Conservation (phyloP, 30 jellyfish, hydroid and myxozoan species). For the Aurelia aurita complex sp. Pacific region DNA sequence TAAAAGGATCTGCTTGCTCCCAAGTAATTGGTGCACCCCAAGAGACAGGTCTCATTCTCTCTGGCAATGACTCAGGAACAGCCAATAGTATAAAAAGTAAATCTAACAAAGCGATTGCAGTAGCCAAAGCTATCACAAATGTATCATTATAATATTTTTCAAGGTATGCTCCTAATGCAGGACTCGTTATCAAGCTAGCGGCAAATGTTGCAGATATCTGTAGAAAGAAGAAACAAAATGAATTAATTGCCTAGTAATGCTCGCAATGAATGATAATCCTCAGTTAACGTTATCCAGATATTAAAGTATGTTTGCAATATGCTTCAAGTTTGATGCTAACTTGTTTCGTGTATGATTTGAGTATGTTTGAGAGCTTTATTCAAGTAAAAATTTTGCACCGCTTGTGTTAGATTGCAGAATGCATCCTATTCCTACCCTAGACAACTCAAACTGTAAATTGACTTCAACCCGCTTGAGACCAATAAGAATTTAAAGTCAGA, state of each 20-base stretch:
- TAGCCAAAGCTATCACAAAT: conserved; percentile 91
- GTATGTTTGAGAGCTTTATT: no score
- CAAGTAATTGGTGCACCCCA: conserved; percentile 99
- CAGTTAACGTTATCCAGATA: no score
- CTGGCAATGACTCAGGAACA: conserved; percentile 99
- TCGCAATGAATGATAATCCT: no score
- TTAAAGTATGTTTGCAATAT: no score
- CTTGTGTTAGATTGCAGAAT: no score
- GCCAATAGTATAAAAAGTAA: conserved; percentile 80
- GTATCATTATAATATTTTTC: conserved; percentile 81
- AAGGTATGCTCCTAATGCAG: conserved; percentile 97
- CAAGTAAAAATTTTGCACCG: no score
- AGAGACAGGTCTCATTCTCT: conserved; percentile 98
- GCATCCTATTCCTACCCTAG: no score
- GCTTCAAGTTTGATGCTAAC: no score
- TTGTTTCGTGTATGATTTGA: no score
- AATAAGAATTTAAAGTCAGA: no score
- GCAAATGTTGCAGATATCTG: conserved; percentile 99
- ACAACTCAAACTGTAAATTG: no score
- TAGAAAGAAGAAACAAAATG: background rate
- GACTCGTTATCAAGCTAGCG: conserved; percentile 99
- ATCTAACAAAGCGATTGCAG: conserved; percentile 94
- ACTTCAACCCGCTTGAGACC: no score
- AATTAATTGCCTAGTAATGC: background rate
- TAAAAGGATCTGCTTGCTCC: conserved; percentile 99